phyloP scores from a whole-genome alignment of 2,888 invertebrate genomes.

The Chromoteleia sp. region DNA sequence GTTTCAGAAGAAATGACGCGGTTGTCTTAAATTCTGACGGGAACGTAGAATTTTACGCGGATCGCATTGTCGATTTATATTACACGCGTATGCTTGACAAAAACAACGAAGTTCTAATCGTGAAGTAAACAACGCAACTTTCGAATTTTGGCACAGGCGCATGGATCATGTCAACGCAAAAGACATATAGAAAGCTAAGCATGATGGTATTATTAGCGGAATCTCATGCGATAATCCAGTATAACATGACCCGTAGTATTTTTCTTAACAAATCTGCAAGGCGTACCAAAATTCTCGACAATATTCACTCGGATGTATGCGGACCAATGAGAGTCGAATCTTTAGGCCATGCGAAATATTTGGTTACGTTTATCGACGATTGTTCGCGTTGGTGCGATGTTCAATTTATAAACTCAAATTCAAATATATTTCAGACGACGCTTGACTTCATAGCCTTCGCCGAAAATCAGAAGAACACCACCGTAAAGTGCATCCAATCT shows the following conservation, averaged over 20 bases:
- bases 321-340: constrained; percentile 60
- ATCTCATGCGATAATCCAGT: neutral
- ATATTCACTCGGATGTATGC: constrained; percentile 72
- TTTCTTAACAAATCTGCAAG: constrained; percentile 60
- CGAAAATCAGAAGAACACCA: neutral
- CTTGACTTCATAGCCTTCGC: neutral
- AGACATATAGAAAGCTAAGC: neutral
- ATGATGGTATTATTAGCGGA: neutral
- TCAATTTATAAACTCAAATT: constrained; percentile 66
- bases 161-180: constrained; percentile 19
- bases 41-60: constrained; percentile 6
- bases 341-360: constrained; percentile 51
- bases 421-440: constrained; percentile 45
- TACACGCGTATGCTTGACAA: no score
- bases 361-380: constrained; percentile 74
- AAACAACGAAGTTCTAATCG: no score
- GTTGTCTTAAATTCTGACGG: constrained; percentile 3
- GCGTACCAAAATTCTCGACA: constrained; percentile 60
- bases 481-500: constrained; percentile 34
- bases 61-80: constrained; percentile 5
- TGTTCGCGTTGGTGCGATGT: constrained; percentile 69
- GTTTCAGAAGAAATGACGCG: constrained; percentile 18
- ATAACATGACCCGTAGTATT: constrained; percentile 64
- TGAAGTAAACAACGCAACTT: no score
- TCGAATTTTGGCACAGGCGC: constrained; percentile 14